Conservation (phyloP, 1,140 invertebrate species). For the Aphelinus certus region DNA sequence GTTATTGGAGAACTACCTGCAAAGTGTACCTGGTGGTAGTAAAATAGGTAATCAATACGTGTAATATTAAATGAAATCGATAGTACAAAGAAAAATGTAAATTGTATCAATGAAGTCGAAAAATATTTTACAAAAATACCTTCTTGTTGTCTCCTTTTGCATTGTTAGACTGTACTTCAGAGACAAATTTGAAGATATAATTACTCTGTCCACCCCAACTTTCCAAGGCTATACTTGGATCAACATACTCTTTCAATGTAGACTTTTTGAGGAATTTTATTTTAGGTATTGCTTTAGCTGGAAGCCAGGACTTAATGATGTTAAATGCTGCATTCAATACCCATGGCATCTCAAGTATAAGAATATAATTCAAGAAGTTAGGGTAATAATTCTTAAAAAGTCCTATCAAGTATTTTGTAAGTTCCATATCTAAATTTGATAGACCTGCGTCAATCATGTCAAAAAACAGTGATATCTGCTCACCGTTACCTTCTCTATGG, state of each 20-base stretch:
- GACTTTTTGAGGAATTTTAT: conserved; percentile 89
- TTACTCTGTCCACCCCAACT: conserved; percentile 88
- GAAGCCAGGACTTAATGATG: conserved; percentile 89
- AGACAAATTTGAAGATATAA: conserved; percentile 77
- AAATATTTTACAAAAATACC: conserved; percentile 55
- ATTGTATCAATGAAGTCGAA: conserved; percentile 21
- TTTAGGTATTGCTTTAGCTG: conserved; percentile 87
- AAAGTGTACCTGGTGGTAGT: conserved; percentile 67
- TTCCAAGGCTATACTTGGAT: conserved; percentile 76
- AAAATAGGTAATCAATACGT: not conserved
- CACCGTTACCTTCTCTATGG: conserved; percentile 75
- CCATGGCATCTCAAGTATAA: conserved; percentile 96
- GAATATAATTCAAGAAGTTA: conserved; percentile 87
- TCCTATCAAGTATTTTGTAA: conserved; percentile 85
- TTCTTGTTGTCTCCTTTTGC: conserved; percentile 68
- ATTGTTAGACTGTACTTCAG: conserved; percentile 67
- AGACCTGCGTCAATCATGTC: conserved; percentile 89
- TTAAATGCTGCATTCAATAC: conserved; percentile 92
- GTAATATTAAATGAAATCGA: not conserved
- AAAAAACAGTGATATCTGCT: conserved; percentile 86
- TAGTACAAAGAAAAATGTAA: conserved; percentile 24
- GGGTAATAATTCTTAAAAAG: conserved; percentile 93
- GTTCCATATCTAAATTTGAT: conserved; percentile 88
- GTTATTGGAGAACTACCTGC: conserved; percentile 68
- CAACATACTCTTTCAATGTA: conserved; percentile 80